Evolutionary conservation across 2,888 invertebrate genomes (phyloP), one percentile per base, ranked within the genome.

Genomic region (Drosophila sordidula): DNA sequence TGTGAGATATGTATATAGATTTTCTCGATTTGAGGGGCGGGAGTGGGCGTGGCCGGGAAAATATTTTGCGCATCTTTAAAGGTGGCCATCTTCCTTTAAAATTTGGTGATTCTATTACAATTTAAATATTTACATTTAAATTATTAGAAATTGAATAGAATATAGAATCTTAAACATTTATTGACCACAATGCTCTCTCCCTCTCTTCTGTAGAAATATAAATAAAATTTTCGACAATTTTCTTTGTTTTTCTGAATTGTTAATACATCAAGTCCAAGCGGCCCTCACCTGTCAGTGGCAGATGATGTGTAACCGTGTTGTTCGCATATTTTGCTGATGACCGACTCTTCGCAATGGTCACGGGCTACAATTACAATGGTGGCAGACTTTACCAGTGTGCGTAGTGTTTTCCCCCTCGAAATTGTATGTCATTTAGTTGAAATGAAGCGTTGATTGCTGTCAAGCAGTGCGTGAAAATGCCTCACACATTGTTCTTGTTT

Each of bases 381-480:
- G 29, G 54, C 36, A 22, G 29, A 64, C 55, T 55, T 34, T 34
- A 51, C 25, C 25, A n/a, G 34, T 38, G 26, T 26, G 22, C 38
- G 42, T 34, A 14, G 34, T 26, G 39, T 55, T 61, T 50, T 16
- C 18, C 16, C 18, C 12, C 14, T 12, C 9, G 32, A 18, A 18
- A 46, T 41, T 22, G 11, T 12, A 32, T 46, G 57, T 56, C 68
- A 79, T 74, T 79, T 75, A 72, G 80, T 64, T 68, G 63, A 87
- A 87, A 80, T 87, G 70, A 72, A 83, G 80, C 89, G 89, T 80
- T 88, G 89, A 84, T 84, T 83, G 89, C 66, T 52, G 66, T 83
- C 67, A 74, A 80, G 74, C 76, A 74, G 70, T 78, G 84, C 89
- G 73, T 87, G 78, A 89, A 83, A 80, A 84, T 50, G 78, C 61